Evolutionary conservation across 2,797 vertebrate species (phyloP).

Genomic region (Lindbergichthys nudifrons): DNA sequence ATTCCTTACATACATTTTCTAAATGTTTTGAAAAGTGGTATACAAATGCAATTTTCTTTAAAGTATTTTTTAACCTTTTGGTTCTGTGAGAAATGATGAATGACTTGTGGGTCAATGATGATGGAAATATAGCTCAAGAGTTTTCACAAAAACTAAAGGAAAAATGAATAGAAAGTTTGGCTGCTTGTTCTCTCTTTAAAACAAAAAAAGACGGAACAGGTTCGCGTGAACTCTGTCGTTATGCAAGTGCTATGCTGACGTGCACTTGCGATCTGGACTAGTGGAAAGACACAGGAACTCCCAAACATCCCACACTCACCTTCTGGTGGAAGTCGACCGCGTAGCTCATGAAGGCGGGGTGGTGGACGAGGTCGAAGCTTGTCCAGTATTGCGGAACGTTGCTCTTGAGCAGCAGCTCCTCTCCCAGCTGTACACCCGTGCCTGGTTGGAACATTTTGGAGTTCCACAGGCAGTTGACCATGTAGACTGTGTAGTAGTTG

Average conservation of each 20-base stretch:
- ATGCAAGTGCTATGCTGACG: neutral
- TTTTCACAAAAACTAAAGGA: neutral
- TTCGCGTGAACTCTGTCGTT: neutral
- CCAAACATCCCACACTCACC: slow-evolving; percentile 74
- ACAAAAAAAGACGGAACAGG: neutral
- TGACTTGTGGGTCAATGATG: neutral
- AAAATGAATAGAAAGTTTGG: neutral
- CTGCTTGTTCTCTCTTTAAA: neutral
- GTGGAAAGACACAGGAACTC: neutral
- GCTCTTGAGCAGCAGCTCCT: slow-evolving; percentile 83
- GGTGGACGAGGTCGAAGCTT: slow-evolving; percentile 89
- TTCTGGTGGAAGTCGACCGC: slow-evolving; percentile 87
- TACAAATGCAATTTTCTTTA: neutral
- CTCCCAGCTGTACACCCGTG: slow-evolving; percentile 77
- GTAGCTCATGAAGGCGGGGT: slow-evolving; percentile 90
- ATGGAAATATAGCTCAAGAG: neutral
- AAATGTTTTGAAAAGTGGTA: neutral
- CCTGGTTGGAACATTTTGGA: slow-evolving; percentile 85
- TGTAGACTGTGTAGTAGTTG: slow-evolving; percentile 87
- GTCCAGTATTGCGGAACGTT: slow-evolving; percentile 73
- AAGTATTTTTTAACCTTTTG: neutral
- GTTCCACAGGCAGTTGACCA: slow-evolving; percentile 94
- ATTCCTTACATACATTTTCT: too few species aligned
- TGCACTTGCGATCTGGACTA: neutral
- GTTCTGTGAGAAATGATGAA: neutral